phyloP scores from a whole-genome alignment of 2,888 invertebrate species.

The Tridacna crocea region DNA sequence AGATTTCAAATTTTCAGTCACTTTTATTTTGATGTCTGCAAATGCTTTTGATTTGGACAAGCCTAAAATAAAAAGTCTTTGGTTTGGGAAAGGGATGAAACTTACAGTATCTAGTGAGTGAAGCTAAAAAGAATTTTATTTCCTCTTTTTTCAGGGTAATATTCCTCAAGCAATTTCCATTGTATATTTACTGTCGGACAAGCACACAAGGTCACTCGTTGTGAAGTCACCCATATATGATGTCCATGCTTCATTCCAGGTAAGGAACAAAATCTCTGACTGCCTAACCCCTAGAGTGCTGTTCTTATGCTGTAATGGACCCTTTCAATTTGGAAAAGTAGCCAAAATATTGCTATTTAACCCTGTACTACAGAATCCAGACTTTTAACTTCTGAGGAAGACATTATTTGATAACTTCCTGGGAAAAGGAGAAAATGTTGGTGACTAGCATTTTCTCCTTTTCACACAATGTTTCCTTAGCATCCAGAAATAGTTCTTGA shows the following conservation, averaged over 20 bases:
- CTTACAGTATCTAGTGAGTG: neutral
- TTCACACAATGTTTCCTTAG: no score
- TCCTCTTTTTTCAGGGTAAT: conserved; percentile 73
- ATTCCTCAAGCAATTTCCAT: conserved; percentile 76
- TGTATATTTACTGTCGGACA: conserved; percentile 80
- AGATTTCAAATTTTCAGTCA: neutral
- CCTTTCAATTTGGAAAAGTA: no score
- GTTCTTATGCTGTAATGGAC: no score
- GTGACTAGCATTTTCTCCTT: no score
- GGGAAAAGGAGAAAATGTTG: no score
- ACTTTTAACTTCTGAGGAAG: no score
- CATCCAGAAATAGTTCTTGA: no score
- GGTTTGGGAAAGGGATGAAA: neutral
- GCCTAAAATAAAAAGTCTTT: neutral
- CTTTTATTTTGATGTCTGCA: neutral
- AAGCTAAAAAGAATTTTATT: neutral
- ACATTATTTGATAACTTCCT: no score
- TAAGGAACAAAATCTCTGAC: conserved; percentile 61
- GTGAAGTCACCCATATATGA: conserved; percentile 81
- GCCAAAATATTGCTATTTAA: no score
- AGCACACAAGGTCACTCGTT: conserved; percentile 77
- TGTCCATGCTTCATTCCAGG: conserved; percentile 76
- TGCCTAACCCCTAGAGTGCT: no score
- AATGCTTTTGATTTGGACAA: neutral
- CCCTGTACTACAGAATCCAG: no score